These are phyloP conservation scores for Aurelia sp. DNA, from an alignment of 30 jellyfish, hydroid and myxozoan species.

Conservation along the genomic window DNA sequence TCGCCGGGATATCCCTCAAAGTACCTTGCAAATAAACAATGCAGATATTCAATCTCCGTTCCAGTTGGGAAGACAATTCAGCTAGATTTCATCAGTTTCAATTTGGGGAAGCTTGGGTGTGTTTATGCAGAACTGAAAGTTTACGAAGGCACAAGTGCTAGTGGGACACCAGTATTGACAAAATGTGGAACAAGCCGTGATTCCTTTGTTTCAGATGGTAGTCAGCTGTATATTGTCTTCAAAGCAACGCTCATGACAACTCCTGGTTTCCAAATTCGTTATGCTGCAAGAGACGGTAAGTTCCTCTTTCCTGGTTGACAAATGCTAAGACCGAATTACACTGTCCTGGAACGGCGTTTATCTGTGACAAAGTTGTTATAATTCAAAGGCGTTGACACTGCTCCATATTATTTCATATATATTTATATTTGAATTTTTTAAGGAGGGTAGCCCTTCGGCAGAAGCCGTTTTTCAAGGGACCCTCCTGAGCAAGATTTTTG, in stretches of 20 bases:
- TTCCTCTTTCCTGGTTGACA: no score
- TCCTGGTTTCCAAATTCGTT: not conserved
- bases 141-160: slow-evolving; percentile 15
- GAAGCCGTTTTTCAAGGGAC: no score
- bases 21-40: not conserved
- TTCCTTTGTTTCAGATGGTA: slow-evolving; percentile 3
- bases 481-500: no score
- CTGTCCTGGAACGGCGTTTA: no score
- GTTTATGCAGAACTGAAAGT: slow-evolving; percentile 34
- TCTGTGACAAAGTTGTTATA: no score
- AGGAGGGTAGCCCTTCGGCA: no score
- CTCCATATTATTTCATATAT: no score
- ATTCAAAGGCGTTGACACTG: no score
- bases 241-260: slow-evolving; percentile 23
- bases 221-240: slow-evolving; percentile 13
- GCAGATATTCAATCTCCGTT: slow-evolving; percentile 6
- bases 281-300: slow-evolving; percentile 1
- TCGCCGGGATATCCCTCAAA: slow-evolving; percentile 32
- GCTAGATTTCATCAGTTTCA: slow-evolving; percentile 6
- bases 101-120: slow-evolving; percentile 33
- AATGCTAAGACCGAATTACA: no score
- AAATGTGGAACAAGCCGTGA: slow-evolving; percentile 20
- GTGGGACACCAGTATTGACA: slow-evolving; percentile 6
- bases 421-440: no score
- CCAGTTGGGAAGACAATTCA: slow-evolving; percentile 28